These are phyloP conservation scores for Halichoeres trimaculatus DNA, from an alignment of 2,113 vertebrate species.

Conservation along the genomic window DNA sequence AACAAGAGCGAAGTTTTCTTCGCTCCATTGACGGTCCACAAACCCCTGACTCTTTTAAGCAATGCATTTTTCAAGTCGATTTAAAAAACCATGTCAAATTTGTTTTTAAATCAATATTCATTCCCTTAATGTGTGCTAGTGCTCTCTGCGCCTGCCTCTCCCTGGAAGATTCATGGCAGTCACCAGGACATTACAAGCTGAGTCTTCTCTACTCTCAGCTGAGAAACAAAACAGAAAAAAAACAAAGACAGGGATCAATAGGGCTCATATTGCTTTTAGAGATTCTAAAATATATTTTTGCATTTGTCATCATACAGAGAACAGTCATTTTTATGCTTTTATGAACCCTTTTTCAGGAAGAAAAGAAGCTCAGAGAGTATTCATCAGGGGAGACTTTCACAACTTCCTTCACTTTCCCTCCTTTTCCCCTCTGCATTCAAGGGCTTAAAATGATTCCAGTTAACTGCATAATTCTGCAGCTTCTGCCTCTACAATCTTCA, in stretches of 20 bases:
- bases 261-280: slow-evolving; percentile 17
- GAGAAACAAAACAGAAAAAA: slow-evolving; percentile 34
- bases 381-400: neutral
- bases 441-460: slow-evolving; percentile 27
- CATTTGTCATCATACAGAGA: neutral
- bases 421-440: slow-evolving; percentile 8
- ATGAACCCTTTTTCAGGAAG: slow-evolving; percentile 3
- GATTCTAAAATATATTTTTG: slow-evolving; percentile 19
- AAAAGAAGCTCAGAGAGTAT: slow-evolving; percentile 2
- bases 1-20: slow-evolving; percentile 66
- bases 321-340: slow-evolving; percentile 11
- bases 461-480: slow-evolving; percentile 26
- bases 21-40: slow-evolving; percentile 65
- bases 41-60: slow-evolving; percentile 66
- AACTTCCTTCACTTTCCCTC: slow-evolving; percentile 25
- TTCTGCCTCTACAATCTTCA: slow-evolving; percentile 32
- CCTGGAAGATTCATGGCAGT: slow-evolving; percentile 58
- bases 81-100: slow-evolving; percentile 77
- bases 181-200: slow-evolving; percentile 35
- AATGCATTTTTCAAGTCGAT: slow-evolving; percentile 71
- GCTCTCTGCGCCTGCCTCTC: slow-evolving; percentile 52
- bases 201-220: slow-evolving; percentile 13
- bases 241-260: slow-evolving; percentile 28
- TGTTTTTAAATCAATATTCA: slow-evolving; percentile 82
- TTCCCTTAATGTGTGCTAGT: slow-evolving; percentile 68